Conservation (phyloP, 2,113 vertebrate genomes). For the Phaethon lepturus region DNA sequence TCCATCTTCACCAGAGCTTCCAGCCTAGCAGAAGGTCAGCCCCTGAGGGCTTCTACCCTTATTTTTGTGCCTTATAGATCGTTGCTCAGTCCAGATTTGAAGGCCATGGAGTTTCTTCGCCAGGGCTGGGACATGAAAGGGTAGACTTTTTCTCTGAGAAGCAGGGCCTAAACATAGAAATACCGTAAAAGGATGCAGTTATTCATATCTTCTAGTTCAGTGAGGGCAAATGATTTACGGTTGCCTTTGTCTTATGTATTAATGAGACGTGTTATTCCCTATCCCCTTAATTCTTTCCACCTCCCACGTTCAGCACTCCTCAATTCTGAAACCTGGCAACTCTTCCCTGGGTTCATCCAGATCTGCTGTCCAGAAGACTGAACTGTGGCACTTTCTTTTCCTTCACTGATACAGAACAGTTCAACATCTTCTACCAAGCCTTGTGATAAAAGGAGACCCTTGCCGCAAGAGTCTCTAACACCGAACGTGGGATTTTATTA, state of each 20-base stretch:
- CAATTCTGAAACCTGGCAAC: neutral
- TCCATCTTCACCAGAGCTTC: neutral
- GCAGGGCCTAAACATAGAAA: neutral
- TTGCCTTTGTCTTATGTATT: neutral
- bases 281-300: neutral
- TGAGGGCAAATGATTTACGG: neutral
- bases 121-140: neutral
- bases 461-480: neutral
- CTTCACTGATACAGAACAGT: neutral
- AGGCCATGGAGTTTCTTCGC: neutral
- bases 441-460: neutral
- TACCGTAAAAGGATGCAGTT: neutral
- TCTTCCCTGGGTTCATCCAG: neutral
- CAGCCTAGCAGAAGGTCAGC: neutral
- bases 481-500: neutral
- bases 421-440: neutral
- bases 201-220: neutral
- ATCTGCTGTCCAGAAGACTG: neutral
- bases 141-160: neutral
- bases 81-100: neutral
- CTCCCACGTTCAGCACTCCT: neutral
- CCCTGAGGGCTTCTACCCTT: no score
- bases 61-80: accelerated
- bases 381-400: neutral
- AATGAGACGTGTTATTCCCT: neutral